A percentile compares a stretch with the other conserved stretches of the same genome.
Evolutionary conservation across 2,797 vertebrate species (phyloP).

Genomic region (Taenioides sp.): DNA sequence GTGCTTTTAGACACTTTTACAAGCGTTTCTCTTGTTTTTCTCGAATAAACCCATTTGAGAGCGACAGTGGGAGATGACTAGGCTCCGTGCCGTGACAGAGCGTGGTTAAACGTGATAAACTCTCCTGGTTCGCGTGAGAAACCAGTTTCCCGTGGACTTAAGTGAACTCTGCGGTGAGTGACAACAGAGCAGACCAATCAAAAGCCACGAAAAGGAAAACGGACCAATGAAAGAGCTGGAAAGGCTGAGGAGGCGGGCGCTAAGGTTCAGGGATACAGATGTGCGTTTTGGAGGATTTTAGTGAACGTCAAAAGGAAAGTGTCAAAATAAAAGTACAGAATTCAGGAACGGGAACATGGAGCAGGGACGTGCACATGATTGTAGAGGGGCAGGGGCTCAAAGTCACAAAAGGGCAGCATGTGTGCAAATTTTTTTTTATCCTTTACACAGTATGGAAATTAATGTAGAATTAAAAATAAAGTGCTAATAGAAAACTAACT

Average conservation of each 20-base stretch:
- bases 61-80: neutral
- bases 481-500: too few species aligned
- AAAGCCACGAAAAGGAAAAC: rapidly evolving
- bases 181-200: conserved; percentile 48
- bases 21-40: neutral
- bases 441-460: too few species aligned
- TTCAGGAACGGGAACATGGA: neutral
- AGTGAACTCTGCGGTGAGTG: conserved; percentile 32
- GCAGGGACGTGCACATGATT: too few species aligned
- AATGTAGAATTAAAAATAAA: too few species aligned
- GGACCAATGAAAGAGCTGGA: conserved; percentile 46
- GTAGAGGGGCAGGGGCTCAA: too few species aligned
- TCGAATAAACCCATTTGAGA: neutral
- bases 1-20: neutral
- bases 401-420: too few species aligned
- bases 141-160: conserved; percentile 26
- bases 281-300: rapidly evolving
- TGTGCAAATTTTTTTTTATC: too few species aligned
- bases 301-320: neutral
- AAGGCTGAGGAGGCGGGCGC: conserved; percentile 1
- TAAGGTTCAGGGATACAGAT: neutral
- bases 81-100: neutral
- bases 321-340: conserved; percentile 34
- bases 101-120: too few species aligned
- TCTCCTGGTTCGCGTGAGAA: conserved; percentile 41